Base-by-base conservation (phyloP, 2,797 vertebrate genomes). In the Xyrichtys novacula region DNA sequence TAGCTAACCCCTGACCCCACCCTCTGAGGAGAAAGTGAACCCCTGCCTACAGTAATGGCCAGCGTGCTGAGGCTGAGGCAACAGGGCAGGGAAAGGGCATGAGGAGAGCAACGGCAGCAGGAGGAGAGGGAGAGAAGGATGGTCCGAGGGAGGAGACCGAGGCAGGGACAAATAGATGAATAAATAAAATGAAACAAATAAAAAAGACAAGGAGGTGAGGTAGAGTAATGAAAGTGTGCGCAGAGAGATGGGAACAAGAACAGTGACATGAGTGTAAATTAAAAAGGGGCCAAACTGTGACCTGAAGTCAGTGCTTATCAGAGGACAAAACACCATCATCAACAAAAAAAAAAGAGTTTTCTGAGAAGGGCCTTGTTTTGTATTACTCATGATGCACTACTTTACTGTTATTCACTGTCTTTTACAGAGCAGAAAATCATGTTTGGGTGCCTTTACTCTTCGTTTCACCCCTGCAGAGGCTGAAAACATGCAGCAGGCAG, bases 1-100 rank as follows among this genome's bases (percentile, higher is more conserved):
- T 80, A 81, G 82, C 62, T 5, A 1, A 89, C 85, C 89, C 75
- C 61, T 86, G 80, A 90, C 88, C 86, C 71, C 23, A 4, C 17
- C 64, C 85, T 80, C 79, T 47, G 69, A 20, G 74, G 85, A 85
- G 76, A 65, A 85, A 49, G 66, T 70, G 71, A 72, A 71, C 74
- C 68, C 60, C 65, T 69, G 87, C 71, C 59, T 54, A 56, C 75
- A 62, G 65, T 87, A 86, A 89, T 83, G 84, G 84, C 46, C 53
- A 4, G 50, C 59, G 68, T 36, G 86, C 62, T 65, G 72, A 68
- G 74, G 69, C 50, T 53, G 73, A 74, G 74, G 80, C 40, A 65
- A 38, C 65, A 42, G 70, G 75, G 65, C 76, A 63, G 53, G 14
- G 0, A 88, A 86, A 86, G 87, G 85, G 75, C 86, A 84, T 3